Conservation (phyloP, 2,113 vertebrate genomes). For the Oryzias melastigma region DNA sequence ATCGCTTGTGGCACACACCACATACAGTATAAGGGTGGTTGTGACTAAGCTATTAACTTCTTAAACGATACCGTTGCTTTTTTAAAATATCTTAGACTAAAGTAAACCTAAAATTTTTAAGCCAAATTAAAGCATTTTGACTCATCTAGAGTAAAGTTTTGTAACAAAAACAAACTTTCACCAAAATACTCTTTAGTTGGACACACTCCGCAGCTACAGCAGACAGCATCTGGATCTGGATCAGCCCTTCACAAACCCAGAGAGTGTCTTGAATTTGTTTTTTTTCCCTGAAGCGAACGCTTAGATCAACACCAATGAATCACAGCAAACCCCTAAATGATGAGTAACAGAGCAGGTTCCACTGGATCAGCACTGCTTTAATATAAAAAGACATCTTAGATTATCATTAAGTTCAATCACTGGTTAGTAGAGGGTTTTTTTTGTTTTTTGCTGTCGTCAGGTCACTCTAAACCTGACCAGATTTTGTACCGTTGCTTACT, state of each 20-base stretch:
- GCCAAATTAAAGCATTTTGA: no score
- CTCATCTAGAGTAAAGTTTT: no score
- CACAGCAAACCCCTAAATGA: slow-evolving; percentile 24
- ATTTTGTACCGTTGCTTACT: slow-evolving; percentile 23
- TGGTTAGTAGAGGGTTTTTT: neutral
- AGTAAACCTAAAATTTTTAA: no score
- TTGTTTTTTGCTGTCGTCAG: slow-evolving; percentile 16
- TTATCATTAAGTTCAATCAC: slow-evolving; percentile 6
- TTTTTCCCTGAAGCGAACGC: slow-evolving; percentile 13
- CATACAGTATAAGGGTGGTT: no score
- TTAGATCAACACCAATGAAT: slow-evolving; percentile 20
- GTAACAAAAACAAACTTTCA: neutral
- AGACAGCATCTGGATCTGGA: slow-evolving; percentile 5
- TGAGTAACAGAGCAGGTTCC: slow-evolving; percentile 16
- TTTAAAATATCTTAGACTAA: no score
- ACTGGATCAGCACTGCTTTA: slow-evolving; percentile 2
- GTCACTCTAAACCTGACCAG: slow-evolving; percentile 18
- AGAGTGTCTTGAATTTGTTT: slow-evolving; percentile 3
- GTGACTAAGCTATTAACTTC: no score
- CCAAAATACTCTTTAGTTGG: neutral
- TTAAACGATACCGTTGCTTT: no score
- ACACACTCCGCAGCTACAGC: neutral
- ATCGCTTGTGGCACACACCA: no score
- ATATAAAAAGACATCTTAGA: slow-evolving; percentile 11
- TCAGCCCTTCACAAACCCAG: slow-evolving; percentile 1